Conservation (phyloP, 2,888 invertebrate species). For the Mimachlamys varia region DNA sequence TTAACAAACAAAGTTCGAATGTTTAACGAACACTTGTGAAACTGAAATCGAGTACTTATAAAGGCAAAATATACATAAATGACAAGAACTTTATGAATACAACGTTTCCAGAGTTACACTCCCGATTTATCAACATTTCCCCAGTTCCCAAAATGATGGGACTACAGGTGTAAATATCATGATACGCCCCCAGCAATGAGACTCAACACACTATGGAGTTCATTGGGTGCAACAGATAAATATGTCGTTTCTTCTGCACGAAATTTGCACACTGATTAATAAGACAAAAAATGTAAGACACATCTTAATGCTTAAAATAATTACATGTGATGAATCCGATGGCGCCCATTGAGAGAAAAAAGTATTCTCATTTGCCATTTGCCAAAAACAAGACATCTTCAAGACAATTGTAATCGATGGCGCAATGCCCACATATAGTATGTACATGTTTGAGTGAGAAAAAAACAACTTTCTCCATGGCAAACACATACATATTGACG, state of each 20-base stretch:
- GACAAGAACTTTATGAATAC: too few species aligned
- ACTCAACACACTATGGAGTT: not conserved
- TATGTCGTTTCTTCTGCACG: not conserved
- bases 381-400: not conserved
- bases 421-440: too few species aligned
- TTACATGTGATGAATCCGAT: not conserved
- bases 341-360: not conserved
- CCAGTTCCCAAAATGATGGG: not conserved
- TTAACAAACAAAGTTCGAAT: not conserved
- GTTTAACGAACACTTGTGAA: not conserved
- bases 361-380: not conserved
- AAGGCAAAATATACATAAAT: too few species aligned
- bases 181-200: not conserved
- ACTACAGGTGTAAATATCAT: slow-evolving; percentile 12
- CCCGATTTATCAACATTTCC: not conserved
- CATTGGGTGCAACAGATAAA: not conserved
- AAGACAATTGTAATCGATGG: too few species aligned
- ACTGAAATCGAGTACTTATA: too few species aligned
- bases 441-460: too few species aligned
- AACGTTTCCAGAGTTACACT: too few species aligned
- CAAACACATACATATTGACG: too few species aligned
- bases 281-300: not conserved
- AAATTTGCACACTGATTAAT: not conserved
- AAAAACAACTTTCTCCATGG: too few species aligned
- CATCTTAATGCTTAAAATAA: slow-evolving; percentile 34